Base-by-base conservation (phyloP, 2,113 vertebrate species). In the Antechinus stuartii region DNA sequence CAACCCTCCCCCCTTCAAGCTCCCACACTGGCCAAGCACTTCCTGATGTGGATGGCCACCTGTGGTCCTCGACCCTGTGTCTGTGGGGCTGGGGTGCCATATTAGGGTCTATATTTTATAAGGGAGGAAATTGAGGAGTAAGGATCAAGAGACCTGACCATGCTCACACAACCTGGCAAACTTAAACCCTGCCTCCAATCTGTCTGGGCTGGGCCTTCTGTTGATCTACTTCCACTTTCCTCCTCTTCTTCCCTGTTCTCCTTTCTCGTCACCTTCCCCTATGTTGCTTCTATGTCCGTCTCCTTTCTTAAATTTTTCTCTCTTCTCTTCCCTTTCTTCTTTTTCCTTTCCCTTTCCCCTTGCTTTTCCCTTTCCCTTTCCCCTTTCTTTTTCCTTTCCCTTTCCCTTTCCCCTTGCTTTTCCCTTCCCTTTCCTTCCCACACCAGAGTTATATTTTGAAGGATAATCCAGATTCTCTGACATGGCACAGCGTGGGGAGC, bases 1-100 rank as follows among this genome's bases (percentile, higher is more conserved):
- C 93, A 95, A 76, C 54, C 92, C n/a, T 94, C 90, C 14, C 96
- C 96, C 94, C 91, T 98, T 96, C 91, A 93, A 90, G 30, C 11
- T 35, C 30, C 57, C 27, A 12, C 27, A 61, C 27, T 61, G 57
- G 30, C 10, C 2, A 26, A 57, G 56, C 11, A 30, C 57, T 35
- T 68, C 27, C 57, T 16, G 4, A 14, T 30, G 57, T 3, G 57
- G 27, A 68, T 0, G 3, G 57, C 57, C 10, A 26, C 27, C 3
- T 30, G 57, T 27, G 57, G 57, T 61, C 30, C 12, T 11, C 57
- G 0, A 35, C 30, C 11, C 27, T 68, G 57, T 30, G 26, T 30
- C 26, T 27, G 27, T 27, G 30, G 57, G 8, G 27, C 57, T 61
- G 27, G 12, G 2, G 12, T 0, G 6, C 30, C 23, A 0, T 5